Percentiles rank a stretch among this genome's conserved stretches.
These are phyloP conservation scores for Dynastes hyllus DNA, from an alignment of 2,888 invertebrate genomes.

Conservation along the genomic window DNA sequence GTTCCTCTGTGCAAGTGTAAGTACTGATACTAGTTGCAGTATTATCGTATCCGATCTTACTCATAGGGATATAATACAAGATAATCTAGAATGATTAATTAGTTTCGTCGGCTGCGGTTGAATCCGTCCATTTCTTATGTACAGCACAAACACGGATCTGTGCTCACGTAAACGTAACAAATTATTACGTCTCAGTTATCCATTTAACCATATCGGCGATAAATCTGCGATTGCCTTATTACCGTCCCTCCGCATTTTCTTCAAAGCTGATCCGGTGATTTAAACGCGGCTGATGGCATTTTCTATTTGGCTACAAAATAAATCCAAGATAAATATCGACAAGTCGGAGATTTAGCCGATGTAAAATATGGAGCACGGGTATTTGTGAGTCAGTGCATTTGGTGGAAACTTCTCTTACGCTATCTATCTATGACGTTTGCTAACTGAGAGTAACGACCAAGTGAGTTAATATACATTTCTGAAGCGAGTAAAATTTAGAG, in stretches of 20 bases:
- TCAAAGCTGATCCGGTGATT: constrained; percentile 41
- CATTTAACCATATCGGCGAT: constrained; percentile 39
- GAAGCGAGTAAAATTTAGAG: constrained; percentile 2
- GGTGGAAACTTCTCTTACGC: constrained; percentile 13
- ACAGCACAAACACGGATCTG: background rate
- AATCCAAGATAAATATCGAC: constrained; percentile 45
- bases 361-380: constrained; percentile 39
- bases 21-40: background rate
- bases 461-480: constrained; percentile 23
- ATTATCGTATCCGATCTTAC: background rate
- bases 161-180: constrained; percentile 9
- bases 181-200: constrained; percentile 30
- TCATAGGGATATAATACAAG: background rate
- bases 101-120: background rate
- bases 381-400: constrained; percentile 19
- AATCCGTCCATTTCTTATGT: constrained; percentile 10
- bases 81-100: constrained; percentile 29
- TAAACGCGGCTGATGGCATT: constrained; percentile 33
- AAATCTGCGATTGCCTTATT: constrained; percentile 46
- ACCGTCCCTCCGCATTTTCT: constrained; percentile 38
- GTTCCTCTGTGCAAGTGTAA: background rate
- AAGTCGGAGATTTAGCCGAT: constrained; percentile 38
- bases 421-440: constrained; percentile 34
- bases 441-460: constrained; percentile 25
- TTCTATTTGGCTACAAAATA: constrained; percentile 46